Conservation (phyloP, 2,113 vertebrate genomes). For the Zosterops borbonicus region DNA sequence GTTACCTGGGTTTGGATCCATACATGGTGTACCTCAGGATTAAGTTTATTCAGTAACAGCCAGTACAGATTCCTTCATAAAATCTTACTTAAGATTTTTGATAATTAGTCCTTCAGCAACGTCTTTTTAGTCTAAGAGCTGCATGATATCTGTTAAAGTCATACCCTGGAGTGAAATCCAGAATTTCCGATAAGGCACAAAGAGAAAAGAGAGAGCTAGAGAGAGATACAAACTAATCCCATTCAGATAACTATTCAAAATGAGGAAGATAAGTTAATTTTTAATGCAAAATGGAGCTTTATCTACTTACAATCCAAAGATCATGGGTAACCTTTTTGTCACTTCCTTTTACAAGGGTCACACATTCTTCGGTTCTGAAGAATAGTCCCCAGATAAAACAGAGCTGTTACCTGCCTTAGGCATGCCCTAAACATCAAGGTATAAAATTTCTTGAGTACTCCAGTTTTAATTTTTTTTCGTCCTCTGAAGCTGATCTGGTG, state of each 20-base stretch:
- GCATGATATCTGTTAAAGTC: background rate
- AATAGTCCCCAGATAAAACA: background rate
- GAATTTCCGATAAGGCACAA: background rate
- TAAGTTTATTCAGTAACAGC: background rate
- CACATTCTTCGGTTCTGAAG: background rate
- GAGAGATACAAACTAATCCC: background rate
- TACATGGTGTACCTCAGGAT: background rate
- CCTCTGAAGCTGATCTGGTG: background rate
- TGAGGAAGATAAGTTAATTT: background rate
- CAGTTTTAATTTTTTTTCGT: accelerated
- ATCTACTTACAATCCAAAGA: background rate
- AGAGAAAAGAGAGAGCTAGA: accelerated
- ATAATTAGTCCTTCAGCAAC: background rate
- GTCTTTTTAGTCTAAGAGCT: background rate
- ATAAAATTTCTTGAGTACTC: background rate
- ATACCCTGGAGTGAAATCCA: background rate
- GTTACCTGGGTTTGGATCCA: background rate
- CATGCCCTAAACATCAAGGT: background rate
- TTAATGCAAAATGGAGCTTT: background rate
- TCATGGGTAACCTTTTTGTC: background rate
- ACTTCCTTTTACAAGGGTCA: background rate
- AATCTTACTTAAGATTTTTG: background rate
- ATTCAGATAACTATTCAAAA: background rate
- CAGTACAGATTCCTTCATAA: background rate
- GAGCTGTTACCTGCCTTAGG: background rate